Evolutionary conservation across 2,797 vertebrate species (phyloP).

Genomic region (Psittacula derbiana): DNA sequence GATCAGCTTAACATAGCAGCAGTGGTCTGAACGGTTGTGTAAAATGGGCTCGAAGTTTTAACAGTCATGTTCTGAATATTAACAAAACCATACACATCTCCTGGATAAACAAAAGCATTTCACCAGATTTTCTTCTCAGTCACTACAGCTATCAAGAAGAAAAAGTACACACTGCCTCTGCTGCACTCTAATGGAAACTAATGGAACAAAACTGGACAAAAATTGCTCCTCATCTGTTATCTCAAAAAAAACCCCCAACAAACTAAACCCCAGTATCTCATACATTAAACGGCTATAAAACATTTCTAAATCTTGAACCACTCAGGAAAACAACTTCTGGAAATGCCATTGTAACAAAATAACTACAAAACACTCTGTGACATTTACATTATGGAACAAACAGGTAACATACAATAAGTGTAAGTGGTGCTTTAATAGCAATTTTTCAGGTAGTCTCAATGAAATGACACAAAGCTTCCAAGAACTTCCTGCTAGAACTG

Average conservation of each 20-base stretch:
- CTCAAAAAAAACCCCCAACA: neutral
- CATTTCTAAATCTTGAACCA: neutral
- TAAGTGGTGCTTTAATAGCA: neutral
- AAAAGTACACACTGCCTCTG: neutral
- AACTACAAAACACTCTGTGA: neutral
- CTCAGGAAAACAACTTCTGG: neutral
- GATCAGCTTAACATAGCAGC: neutral
- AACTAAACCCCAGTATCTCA: neutral
- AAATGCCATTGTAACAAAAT: neutral
- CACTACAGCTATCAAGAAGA: neutral
- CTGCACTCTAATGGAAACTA: neutral
- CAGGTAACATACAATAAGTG: accelerated
- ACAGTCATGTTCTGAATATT: neutral
- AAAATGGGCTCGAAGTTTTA: neutral
- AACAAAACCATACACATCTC: neutral
- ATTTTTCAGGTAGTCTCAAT: neutral
- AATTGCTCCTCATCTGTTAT: neutral
- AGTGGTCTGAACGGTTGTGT: neutral
- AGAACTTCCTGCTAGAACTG: neutral
- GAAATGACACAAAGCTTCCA: neutral
- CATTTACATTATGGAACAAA: neutral
- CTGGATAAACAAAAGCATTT: neutral
- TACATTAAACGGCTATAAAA: neutral
- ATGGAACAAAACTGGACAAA: neutral
- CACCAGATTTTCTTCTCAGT: neutral